Evolutionary conservation across 2,797 vertebrate genomes (phyloP).

Genomic region (Podargus strigoides): DNA sequence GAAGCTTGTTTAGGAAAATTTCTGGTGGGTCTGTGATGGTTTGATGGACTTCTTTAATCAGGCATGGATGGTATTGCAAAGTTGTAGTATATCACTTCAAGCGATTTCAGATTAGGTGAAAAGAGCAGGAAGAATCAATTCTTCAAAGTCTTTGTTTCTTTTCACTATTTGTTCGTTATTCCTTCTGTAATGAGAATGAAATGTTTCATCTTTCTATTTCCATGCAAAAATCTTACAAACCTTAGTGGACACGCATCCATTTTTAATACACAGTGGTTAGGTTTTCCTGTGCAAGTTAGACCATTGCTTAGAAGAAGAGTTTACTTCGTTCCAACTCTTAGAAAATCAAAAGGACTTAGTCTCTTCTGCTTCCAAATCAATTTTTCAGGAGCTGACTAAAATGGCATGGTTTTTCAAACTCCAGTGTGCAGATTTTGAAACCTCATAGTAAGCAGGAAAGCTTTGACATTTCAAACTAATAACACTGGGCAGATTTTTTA

Average conservation of each 20-base stretch:
- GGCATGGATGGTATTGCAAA: background rate
- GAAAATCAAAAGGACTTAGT: background rate
- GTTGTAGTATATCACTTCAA: background rate
- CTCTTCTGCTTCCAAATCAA: background rate
- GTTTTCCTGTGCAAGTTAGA: background rate
- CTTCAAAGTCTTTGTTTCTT: background rate
- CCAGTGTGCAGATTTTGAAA: background rate
- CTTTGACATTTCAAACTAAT: slow-evolving; percentile 9
- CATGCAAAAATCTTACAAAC: background rate
- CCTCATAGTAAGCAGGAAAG: background rate
- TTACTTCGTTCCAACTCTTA: background rate
- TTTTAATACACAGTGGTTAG: background rate
- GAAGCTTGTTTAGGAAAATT: background rate
- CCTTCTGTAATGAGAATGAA: background rate
- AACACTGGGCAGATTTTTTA: background rate
- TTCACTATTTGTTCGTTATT: background rate
- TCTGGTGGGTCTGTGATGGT: background rate
- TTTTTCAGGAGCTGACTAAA: background rate
- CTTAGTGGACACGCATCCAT: background rate
- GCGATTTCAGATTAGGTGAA: background rate
- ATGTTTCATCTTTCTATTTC: background rate
- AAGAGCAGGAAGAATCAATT: background rate
- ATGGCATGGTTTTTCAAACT: background rate
- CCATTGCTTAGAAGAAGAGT: background rate
- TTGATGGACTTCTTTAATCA: background rate